Base-by-base conservation (phyloP, 2,888 invertebrate genomes). In the Strigamia transsilvanica region DNA sequence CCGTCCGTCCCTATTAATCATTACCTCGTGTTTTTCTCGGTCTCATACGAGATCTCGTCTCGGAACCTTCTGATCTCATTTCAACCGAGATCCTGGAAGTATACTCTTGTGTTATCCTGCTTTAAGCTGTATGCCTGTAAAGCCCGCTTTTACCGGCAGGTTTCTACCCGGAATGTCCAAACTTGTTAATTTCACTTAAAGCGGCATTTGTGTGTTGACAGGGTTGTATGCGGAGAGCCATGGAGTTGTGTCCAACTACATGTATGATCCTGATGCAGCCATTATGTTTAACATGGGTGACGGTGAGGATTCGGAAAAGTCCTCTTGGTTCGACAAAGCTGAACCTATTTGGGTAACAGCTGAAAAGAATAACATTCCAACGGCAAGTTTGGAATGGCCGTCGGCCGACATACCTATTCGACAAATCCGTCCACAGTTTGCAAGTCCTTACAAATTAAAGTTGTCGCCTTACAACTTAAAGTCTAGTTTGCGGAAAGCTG, bases 311-410 rank as follows among this genome's bases (percentile, higher is more conserved):
- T 56, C 66, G 12, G 5, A 23, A 23, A 81, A 85, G 9, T 51
- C 85, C 0, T 84, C 84, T 78, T 87, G 87, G 87, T 87, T 87
- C 86, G 84, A 87, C 23, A 85, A 85, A 15, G 86, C 86, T 0
- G 87, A 87, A 66, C 87, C 88, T 0, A 82, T 87, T n/a, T 88
- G 87, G 86, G 84, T 87, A 6, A 86, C 87, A 6, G 86, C 86
- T 1, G 85, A 84, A 27, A 85, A 84, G 21, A 78, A 51, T 7
- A 79, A 38, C 85, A 18, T 82, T 12, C 5, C 41, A 12, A 77
- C 80, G 15, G 66, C 27, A 27, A 77, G 84, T 61, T 84, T 84
- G 81, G 83, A 83, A 38, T 85, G 84, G 85, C 82, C 83, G 1
- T 84, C 84, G 32, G 84, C 84, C 81, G 84, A 85, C 38, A 84